Evolutionary conservation across 2,113 vertebrate species (phyloP).

Genomic region (Trichechus manatus): DNA sequence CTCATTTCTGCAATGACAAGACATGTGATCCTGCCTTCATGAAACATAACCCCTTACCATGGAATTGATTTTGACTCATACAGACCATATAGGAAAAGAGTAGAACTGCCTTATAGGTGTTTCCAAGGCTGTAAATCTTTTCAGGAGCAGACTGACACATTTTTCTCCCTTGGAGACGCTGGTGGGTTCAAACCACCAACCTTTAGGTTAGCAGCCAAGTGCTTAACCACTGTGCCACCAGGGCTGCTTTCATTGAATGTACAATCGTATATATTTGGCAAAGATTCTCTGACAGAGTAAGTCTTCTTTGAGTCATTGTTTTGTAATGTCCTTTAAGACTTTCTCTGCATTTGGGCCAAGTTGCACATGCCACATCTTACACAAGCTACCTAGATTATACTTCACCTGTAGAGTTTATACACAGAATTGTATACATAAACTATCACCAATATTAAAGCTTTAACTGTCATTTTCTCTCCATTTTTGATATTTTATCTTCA

Average conservation of each 20-base stretch:
- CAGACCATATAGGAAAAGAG: no score
- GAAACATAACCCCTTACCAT: not conserved
- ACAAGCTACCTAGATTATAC: not conserved
- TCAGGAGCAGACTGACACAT: no score
- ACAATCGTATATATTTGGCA: not conserved
- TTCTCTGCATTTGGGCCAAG: not conserved
- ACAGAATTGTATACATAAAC: not conserved
- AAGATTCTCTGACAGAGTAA: not conserved
- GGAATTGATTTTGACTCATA: no score
- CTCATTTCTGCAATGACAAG: not conserved
- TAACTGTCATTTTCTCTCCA: not conserved
- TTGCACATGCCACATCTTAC: not conserved
- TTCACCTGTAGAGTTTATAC: not conserved
- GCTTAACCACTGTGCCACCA: no score
- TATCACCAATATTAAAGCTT: not conserved
- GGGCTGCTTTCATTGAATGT: no score
- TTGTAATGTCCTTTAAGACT: not conserved
- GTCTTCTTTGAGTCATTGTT: not conserved
- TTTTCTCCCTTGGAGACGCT: no score
- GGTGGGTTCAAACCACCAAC: no score
- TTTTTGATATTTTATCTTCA: not conserved
- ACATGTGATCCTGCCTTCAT: not conserved
- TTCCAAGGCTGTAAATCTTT: no score
- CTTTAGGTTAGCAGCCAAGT: no score
- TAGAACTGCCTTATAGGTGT: no score